A percentile compares a stretch with the other conserved stretches of the same genome.
Conservation (phyloP, 2,888 invertebrate genomes). For the Torymus tubicola region DNA sequence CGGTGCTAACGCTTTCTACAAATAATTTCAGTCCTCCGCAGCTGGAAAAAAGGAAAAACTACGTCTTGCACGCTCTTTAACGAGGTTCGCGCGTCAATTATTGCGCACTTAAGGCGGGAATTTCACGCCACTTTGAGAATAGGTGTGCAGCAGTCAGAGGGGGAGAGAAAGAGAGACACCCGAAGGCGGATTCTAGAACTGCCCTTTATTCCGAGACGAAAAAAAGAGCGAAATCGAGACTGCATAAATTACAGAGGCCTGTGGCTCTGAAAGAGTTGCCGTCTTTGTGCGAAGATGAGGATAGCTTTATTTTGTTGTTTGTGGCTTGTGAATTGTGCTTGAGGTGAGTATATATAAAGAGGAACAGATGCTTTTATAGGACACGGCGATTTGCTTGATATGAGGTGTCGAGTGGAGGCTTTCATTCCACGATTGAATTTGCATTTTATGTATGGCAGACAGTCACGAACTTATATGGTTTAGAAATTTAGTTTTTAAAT, state of each 20-base stretch:
- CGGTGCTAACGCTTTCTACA: not conserved
- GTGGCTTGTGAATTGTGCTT: too few relatives aligned
- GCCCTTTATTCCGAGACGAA: not conserved
- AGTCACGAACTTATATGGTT: too few relatives aligned
- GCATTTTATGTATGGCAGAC: too few relatives aligned
- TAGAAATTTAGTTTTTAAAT: too few relatives aligned
- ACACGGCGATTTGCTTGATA: not conserved
- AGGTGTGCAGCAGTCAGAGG: not conserved
- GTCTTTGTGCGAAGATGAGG: too few relatives aligned
- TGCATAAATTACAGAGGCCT: conserved; percentile 22
- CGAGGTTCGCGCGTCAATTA: conserved; percentile 2
- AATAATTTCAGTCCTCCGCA: conserved; percentile 11
- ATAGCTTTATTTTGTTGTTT: too few relatives aligned
- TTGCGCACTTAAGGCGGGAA: conserved; percentile 10
- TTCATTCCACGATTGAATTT: too few relatives aligned
- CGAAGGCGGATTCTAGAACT: conserved; percentile 12
- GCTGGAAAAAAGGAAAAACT: not conserved
- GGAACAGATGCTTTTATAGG: too few relatives aligned
- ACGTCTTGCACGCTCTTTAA: not conserved
- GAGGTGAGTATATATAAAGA: too few relatives aligned
- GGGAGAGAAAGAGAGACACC: not conserved
- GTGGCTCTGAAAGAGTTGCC: not conserved
- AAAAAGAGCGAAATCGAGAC: not conserved
- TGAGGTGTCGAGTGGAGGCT: too few relatives aligned
- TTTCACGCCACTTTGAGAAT: conserved; percentile 16